Evolutionary conservation across 2,113 vertebrate genomes (phyloP).

Genomic region (Origma solitaria): DNA sequence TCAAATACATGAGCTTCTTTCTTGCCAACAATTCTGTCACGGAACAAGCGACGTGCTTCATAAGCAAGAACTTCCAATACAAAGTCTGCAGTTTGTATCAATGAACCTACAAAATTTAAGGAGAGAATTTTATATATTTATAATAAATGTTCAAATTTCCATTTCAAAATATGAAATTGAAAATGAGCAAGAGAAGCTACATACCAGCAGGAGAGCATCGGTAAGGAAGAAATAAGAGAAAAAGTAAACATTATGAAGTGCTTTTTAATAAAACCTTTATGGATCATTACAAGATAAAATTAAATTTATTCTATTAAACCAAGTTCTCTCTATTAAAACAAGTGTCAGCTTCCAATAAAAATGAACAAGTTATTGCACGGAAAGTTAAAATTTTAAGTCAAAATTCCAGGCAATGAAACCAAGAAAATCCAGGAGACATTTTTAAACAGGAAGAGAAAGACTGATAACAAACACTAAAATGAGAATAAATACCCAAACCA

Average conservation of each 20-base stretch:
- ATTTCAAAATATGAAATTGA: not conserved
- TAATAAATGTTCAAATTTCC: not conserved
- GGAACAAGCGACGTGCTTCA: conserved; percentile 88
- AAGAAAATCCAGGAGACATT: not conserved
- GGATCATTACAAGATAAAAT: not conserved
- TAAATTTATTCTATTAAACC: not conserved
- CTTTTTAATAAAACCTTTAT: not conserved
- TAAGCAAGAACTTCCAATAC: conserved; percentile 89
- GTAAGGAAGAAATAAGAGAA: conserved; percentile 8
- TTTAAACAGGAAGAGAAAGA: not conserved
- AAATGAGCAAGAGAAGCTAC: conserved; percentile 20
- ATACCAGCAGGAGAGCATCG: conserved; percentile 37
- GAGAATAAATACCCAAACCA: not conserved
- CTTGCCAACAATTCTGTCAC: conserved; percentile 86
- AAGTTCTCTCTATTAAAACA: not conserved
- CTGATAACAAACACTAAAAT: not conserved
- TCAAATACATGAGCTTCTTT: conserved; percentile 89
- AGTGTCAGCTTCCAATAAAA: not conserved
- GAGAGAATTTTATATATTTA: not conserved
- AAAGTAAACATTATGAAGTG: conserved; percentile 6
- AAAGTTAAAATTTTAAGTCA: not conserved
- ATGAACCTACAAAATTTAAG: conserved; percentile 72
- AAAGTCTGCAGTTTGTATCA: conserved; percentile 77
- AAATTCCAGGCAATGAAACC: not conserved
- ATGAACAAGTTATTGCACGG: not conserved